phyloP scores from a whole-genome alignment of 2,113 vertebrate genomes.

The human region GRCh38 chr3:14928501-14929000 shows the following conservation, averaged over 20 bases:
- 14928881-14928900: background rate
- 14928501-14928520: too few relatives aligned
- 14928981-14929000: background rate
- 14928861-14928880: background rate
- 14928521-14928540: too few relatives aligned
- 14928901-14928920: background rate
- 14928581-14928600: too few relatives aligned
- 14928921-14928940: background rate
- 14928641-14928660: too few relatives aligned
- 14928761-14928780: background rate
- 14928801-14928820: background rate
- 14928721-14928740: too few relatives aligned
- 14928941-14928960: background rate
- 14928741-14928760: background rate
- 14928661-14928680: too few relatives aligned
- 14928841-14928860: background rate
- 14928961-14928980: background rate
- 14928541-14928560: too few relatives aligned
- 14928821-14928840: background rate
- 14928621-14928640: too few relatives aligned
- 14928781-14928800: background rate
- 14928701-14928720: too few relatives aligned
- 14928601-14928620: too few relatives aligned
- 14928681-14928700: too few relatives aligned
- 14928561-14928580: too few relatives aligned